Evolutionary conservation across 1,140 invertebrate genomes (phyloP), one percentile per base, ranked within the genome.

Genomic region (Drosophila ficusphila): DNA sequence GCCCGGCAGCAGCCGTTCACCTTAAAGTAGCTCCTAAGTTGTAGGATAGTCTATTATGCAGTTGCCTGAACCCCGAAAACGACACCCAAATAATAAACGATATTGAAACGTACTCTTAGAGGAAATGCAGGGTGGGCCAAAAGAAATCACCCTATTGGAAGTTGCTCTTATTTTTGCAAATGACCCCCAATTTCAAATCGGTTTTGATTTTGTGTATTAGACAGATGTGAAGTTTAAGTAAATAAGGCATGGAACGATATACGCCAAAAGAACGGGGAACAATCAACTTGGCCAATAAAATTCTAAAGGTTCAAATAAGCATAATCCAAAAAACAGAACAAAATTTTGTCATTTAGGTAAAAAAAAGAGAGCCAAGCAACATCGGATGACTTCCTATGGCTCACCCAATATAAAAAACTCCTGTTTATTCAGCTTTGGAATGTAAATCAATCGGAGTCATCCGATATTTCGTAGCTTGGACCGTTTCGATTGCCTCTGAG

Each of bases 371-470:
- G n/a, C n/a, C n/a, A n/a, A n/a, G n/a, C n/a, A n/a, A n/a, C n/a
- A n/a, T n/a, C n/a, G n/a, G n/a, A n/a, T n/a, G n/a, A n/a, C n/a
- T n/a, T n/a, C n/a, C n/a, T n/a, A n/a, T n/a, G n/a, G n/a, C n/a
- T n/a, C n/a, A n/a, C n/a, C n/a, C n/a, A n/a, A n/a, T n/a, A n/a
- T n/a, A n/a, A n/a, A n/a, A n/a, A n/a, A n/a, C 21, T 25, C 6
- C 2, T 23, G n/a, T 44, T 44, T 44, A 44, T 44, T 44, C n/a
- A 12, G 5, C 41, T 25, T 14, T 46, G 47, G 47, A 72, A 58
- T 68, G 34, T 6, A 2, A 23, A 6, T 57, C 52, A 86, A 44
- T 88, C 76, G 5, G 68, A 74, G 60, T 86, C 81, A 78, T 85
- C 79, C 0, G 72, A 73, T 38, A 85, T 48, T 16, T 48, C 46